These are phyloP conservation scores for Aphelenchoides fujianensis DNA, from an alignment of 1,140 invertebrate genomes.

Conservation along the genomic window DNA sequence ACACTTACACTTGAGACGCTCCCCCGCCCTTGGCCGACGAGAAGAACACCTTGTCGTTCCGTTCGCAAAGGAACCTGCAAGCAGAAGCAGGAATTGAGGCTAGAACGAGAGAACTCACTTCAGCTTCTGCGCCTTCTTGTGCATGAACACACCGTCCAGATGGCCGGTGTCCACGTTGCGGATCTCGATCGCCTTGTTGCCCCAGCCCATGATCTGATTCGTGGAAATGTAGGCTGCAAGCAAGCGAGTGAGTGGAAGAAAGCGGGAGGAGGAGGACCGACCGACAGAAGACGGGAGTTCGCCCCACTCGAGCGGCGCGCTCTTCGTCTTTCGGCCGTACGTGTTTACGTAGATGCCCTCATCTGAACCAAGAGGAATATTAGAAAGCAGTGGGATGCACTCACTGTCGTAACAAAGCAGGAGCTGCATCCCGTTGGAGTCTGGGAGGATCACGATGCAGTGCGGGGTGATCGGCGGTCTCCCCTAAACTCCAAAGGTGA, in stretches of 20 bases:
- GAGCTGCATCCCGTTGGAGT: slow-evolving; percentile 95
- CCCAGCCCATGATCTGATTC: slow-evolving; percentile 96
- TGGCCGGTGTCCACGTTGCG: slow-evolving; percentile 93
- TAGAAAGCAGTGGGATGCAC: slow-evolving; percentile 46
- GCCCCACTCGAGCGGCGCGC: slow-evolving; percentile 85
- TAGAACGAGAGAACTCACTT: slow-evolving; percentile 71
- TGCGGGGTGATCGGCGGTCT: slow-evolving; percentile 88
- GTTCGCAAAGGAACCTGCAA: slow-evolving; percentile 76
- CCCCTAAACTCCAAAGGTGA: too few species aligned
- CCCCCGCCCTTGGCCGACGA: slow-evolving; percentile 97
- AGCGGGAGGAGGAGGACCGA: slow-evolving; percentile 41
- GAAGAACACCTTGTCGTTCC: slow-evolving; percentile 95
- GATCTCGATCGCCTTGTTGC: slow-evolving; percentile 99
- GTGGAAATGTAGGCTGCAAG: slow-evolving; percentile 61
- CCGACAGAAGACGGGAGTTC: slow-evolving; percentile 85
- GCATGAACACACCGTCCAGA: slow-evolving; percentile 99
- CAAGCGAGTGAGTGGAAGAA: too few species aligned
- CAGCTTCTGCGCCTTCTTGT: slow-evolving; percentile 98
- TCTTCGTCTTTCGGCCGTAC: slow-evolving; percentile 82
- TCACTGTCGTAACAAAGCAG: slow-evolving; percentile 92
- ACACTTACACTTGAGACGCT: slow-evolving; percentile 95
- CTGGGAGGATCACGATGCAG: slow-evolving; percentile 96
- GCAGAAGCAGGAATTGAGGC: not conserved
- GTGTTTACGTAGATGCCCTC: slow-evolving; percentile 99
- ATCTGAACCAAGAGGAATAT: slow-evolving; percentile 66